Conservation (phyloP, 2,797 vertebrate species). For the Iguana delicatissima region DNA sequence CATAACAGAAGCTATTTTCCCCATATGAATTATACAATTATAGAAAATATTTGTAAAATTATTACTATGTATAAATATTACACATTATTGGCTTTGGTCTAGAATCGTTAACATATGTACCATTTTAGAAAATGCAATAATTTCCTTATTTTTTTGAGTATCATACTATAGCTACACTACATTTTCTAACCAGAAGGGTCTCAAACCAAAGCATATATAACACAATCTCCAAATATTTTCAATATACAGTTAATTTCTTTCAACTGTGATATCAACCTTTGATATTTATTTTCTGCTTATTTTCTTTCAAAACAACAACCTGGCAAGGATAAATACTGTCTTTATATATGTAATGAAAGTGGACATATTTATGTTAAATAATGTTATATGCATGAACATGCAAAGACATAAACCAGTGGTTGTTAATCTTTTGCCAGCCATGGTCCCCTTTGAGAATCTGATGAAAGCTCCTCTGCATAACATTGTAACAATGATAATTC, state of each 20-base stretch:
- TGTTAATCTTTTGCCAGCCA: too few relatives aligned
- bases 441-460: too few relatives aligned
- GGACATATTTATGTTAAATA: conserved; percentile 63
- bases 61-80: conserved; percentile 85
- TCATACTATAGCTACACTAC: conserved; percentile 50
- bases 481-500: too few relatives aligned
- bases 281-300: conserved; percentile 74
- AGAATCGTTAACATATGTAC: conserved; percentile 80
- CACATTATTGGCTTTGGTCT: conserved; percentile 86
- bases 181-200: conserved; percentile 67
- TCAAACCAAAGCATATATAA: conserved; percentile 76
- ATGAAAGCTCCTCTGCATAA: too few relatives aligned
- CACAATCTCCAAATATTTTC: conserved; percentile 16
- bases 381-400: conserved; percentile 70
- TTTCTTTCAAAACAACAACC: conserved; percentile 66
- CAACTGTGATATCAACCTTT: conserved; percentile 68
- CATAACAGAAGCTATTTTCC: conserved; percentile 81
- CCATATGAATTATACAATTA: conserved; percentile 81
- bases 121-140: conserved; percentile 77
- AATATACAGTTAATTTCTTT: conserved; percentile 53
- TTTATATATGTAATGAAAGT: conserved; percentile 58
- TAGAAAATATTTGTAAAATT: conserved; percentile 86
- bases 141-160: conserved; percentile 71
- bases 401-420: neutral
- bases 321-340: conserved; percentile 63